Base-by-base conservation (phyloP, 2,888 invertebrate species). In the Agrotis segetum region DNA sequence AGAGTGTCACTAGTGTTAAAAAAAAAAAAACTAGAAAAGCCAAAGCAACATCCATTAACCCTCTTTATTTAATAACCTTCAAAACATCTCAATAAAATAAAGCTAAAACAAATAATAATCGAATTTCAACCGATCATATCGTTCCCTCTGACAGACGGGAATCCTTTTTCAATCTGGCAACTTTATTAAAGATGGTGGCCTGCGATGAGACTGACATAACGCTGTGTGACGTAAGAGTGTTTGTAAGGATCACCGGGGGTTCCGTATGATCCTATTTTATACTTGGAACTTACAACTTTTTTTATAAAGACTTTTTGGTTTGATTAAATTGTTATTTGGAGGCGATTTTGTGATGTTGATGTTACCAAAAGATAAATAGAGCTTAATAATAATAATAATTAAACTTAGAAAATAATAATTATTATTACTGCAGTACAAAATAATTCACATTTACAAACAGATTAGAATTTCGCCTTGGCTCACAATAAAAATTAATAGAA, bases 211-310 rank as follows among this genome's bases (percentile, higher is more conserved):
- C 65, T 84, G 80, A 86, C 73, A 83, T 90, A 88, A 92, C 82
- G 69, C 85, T 75, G 73, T 89, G 88, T 89, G 90, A 90, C 91
- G 87, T 92, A 87, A 91, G 86, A 74, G 74, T 82, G 72, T 91
- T 88, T 85, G 83, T 82, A 82, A 71, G 82, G 81, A 87, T 88
- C 85, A 84, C 79, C 5, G 46, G 50, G 79, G 74, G 82, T 77
- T 71, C 67, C 65, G 6, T 56, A 61, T 82, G 68, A 85, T 83
- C 85, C 75, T 76, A 77, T 84, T 86, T 81, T 61, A 58, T 29
- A 67, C 68, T 69, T 34, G 53, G 44, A 62, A 69, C 67, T 68
- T 50, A 34, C 47, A 24, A 61, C 24, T 46, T 71, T 47, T 47
- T 21, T 34, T 71, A 34, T 29, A 50, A 21, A 63, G 64, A 67